Evolutionary conservation across 2,888 invertebrate species (phyloP).

Genomic region (Galerucella nymphaeae): DNA sequence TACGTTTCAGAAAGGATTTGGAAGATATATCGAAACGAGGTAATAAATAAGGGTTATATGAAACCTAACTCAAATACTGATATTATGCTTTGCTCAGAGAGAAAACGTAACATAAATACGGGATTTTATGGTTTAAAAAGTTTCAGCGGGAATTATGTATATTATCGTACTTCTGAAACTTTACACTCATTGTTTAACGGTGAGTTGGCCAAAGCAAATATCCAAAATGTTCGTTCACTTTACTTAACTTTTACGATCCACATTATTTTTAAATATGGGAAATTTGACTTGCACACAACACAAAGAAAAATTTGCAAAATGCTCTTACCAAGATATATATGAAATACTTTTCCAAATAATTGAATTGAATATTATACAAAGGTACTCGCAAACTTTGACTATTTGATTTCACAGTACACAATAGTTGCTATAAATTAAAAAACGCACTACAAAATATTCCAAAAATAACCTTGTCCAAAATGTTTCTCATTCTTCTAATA

Average conservation of each 20-base stretch:
- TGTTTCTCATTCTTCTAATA: too few relatives aligned
- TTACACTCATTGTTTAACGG: slow-evolving; percentile 55
- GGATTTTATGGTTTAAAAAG: slow-evolving; percentile 60
- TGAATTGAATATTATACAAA: neutral
- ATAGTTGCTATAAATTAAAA: too few relatives aligned
- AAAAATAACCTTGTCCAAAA: too few relatives aligned
- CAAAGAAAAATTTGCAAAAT: slow-evolving; percentile 19
- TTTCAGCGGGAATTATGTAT: slow-evolving; percentile 56
- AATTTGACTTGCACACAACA: slow-evolving; percentile 6
- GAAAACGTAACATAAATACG: slow-evolving; percentile 56
- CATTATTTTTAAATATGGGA: slow-evolving; percentile 32
- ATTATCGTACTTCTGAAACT: slow-evolving; percentile 55
- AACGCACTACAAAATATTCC: too few relatives aligned
- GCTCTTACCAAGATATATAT: neutral
- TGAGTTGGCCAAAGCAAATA: slow-evolving; percentile 50
- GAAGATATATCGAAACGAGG: slow-evolving; percentile 63
- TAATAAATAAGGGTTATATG: slow-evolving; percentile 63
- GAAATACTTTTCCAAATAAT: neutral
- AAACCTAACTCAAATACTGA: slow-evolving; percentile 62
- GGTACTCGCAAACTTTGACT: neutral
- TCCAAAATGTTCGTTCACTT: slow-evolving; percentile 50
- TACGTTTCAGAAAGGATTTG: slow-evolving; percentile 61
- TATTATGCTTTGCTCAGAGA: slow-evolving; percentile 57
- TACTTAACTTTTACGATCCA: slow-evolving; percentile 44
- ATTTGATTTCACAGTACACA: too few relatives aligned